Base-by-base conservation (phyloP, 2,113 vertebrate genomes). In the Amblyopsis rosae region DNA sequence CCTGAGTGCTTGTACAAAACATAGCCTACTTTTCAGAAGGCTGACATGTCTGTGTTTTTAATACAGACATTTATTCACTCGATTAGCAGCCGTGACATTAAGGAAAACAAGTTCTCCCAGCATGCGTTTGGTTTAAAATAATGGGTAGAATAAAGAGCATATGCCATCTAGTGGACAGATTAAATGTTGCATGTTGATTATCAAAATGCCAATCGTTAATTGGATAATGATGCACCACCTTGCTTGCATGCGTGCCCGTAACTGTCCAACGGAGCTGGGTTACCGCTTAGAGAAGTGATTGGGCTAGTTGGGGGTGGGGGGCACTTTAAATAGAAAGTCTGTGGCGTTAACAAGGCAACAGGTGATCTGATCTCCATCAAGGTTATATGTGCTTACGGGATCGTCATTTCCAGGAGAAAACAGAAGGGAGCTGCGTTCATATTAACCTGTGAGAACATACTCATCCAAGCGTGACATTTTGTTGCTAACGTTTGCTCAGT, bases 161-260 rank as follows among this genome's bases (percentile, higher is more conserved):
- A 70, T 85, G 86, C 77, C 86, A 81, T 61, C 88, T 83, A n/a
- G 47, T 79, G 88, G 88, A 59, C 59, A 46, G 11, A n/a, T 17
- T 12, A 11, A 45, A 63, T 58, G 12, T 4, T 69, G 58, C 73
- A 82, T 59, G 11, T 3, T 50, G 49, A 50, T 50, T 50, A 50
- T 26, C 26, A 50, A 11, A 50, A 1, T 12, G 49, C 49, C 11
- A 50, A 12, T 11, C 49, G 13, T 50, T 50, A 11, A 12, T 5
- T 11, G 49, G 49, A 12, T 50, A 50, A 50, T 50, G 10, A 50
- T 4, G 13, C 10, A 50, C 10, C 49, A 50, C 49, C 49, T 9
- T 50, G 49, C 49, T 50, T 50, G 49, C 49, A 50, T 3, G 48
- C 48, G 3, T 11, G 49, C 10, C 12, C 49, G 0, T 11, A 11